Conservation (phyloP, 2,797 vertebrate genomes). For the Steatocranus sp. region DNA sequence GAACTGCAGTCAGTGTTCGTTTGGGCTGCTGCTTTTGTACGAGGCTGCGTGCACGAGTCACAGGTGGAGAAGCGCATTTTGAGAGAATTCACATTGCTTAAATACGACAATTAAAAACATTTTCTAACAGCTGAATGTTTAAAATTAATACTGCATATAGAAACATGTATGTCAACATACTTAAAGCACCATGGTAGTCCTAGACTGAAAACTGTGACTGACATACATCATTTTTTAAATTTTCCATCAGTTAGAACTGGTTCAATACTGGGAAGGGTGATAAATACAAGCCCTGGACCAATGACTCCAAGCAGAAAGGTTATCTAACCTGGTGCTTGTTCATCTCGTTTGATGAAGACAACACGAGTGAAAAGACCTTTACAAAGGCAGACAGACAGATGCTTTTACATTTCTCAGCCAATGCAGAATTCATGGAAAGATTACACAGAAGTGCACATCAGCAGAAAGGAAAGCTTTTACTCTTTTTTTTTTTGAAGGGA, state of each 20-base stretch:
- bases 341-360: neutral
- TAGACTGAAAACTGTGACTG: neutral
- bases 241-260: neutral
- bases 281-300: neutral
- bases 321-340: neutral
- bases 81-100: neutral
- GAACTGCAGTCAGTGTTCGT: neutral
- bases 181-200: neutral
- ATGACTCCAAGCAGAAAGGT: neutral
- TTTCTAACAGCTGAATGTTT: neutral
- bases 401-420: neutral
- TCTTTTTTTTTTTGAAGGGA: neutral
- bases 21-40: neutral
- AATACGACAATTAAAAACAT: neutral
- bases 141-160: neutral
- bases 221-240: accelerated
- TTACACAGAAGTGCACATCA: conserved; percentile 16
- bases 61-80: neutral
- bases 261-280: neutral
- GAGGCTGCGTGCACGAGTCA: neutral
- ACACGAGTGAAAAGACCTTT: neutral
- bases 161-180: neutral
- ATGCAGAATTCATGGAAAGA: neutral
- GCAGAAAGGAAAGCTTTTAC: conserved; percentile 28
- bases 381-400: neutral